Evolutionary conservation across 23 tunicate species (phyloP), one percentile per base, ranked within the genome.

Genomic region (Halocynthia aurantium): DNA sequence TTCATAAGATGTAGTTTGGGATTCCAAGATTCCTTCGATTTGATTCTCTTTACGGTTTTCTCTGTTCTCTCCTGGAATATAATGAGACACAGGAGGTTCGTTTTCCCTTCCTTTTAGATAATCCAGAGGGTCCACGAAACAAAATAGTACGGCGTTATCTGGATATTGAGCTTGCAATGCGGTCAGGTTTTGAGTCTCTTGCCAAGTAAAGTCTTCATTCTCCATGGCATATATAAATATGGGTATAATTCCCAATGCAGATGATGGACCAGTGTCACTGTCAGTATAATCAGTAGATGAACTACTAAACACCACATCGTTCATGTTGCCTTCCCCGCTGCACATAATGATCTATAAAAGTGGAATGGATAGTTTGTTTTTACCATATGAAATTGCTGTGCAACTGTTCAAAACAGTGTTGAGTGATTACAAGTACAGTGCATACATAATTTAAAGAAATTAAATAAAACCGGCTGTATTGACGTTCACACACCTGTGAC

Each of bases 221-320:
- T 62, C 67, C 51, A 63, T 44, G 10, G 75, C 64, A 58, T 83
- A 83, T 6, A 83, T 58, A 55, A 83, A 83, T 9, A 83, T 31
- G 8, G 87, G 87, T 6, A 68, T 44, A 11, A 62, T 58, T 9
- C 67, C 69, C 13, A 50, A 20, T 6, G 70, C 31, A 65, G 50
- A 65, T 9, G 31, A 49, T 22, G 62, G 8, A 17, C 20, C 8
- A 8, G 21, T 53, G 10, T 67, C 71, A 6, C 57, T 74, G 22
- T 74, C 65, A 53, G 55, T 51, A 44, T 49, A 4, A 52, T 50
- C 18, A 4, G 21, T 22, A 8, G 20, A n/a, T 53, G 55, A 50
- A n/a, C 20, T n/a, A 17, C 55, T 63, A 2, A 13, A 18, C 10
- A 51, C 10, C 80, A 75, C 62, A 75, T 54, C 22, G 10, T 17